phyloP scores from a whole-genome alignment of 2,113 vertebrate species.

The Seriola aureovittata region DNA sequence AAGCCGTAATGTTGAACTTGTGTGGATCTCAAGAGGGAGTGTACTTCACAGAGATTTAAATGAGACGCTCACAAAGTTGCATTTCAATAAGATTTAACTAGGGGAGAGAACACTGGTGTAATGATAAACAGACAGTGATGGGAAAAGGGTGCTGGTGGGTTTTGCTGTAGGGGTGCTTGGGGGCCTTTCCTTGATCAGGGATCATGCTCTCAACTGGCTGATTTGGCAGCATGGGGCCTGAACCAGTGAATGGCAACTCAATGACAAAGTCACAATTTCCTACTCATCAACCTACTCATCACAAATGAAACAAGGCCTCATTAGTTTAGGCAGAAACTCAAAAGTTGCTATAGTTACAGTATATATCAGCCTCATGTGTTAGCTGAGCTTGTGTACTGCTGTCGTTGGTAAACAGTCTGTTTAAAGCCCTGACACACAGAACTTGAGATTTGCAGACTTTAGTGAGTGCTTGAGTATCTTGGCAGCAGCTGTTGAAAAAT shows the following conservation, averaged over 20 bases:
- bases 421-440: not conserved
- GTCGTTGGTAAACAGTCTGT: not conserved
- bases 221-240: constrained; percentile 49
- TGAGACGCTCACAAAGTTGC: constrained; percentile 61
- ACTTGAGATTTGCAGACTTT: not conserved
- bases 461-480: not conserved
- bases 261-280: constrained; percentile 38
- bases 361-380: not conserved
- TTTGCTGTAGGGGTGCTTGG: constrained; percentile 65
- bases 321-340: not conserved
- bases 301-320: constrained; percentile 9
- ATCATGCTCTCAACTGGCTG: constrained; percentile 65
- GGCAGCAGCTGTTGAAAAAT: not conserved
- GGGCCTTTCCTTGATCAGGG: constrained; percentile 73
- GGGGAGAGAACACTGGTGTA: constrained; percentile 57
- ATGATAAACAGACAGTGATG: constrained; percentile 75
- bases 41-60: constrained; percentile 71
- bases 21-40: constrained; percentile 59
- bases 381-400: not conserved
- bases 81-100: constrained; percentile 70
- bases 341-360: constrained; percentile 10
- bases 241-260: constrained; percentile 32
- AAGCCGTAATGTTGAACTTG: constrained; percentile 60
- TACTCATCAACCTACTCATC: constrained; percentile 22
- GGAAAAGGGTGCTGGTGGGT: constrained; percentile 67